Evolutionary conservation across 2,797 vertebrate genomes (phyloP).

Genomic region (Bradypodion ventrale): DNA sequence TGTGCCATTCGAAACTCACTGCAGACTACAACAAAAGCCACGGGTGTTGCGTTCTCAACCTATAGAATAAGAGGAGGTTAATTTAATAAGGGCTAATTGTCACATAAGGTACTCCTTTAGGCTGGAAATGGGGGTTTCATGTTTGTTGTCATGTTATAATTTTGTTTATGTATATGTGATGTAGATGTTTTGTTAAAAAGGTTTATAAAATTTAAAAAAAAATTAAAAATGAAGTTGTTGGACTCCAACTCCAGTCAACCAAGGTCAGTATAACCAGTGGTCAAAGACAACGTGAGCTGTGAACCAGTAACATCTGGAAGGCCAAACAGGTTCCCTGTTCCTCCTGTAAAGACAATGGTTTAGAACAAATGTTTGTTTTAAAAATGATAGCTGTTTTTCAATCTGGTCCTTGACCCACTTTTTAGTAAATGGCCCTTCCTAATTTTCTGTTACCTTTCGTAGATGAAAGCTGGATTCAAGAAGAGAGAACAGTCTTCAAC

Average conservation of each 20-base stretch:
- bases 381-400: conserved; percentile 36
- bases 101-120: too few relatives aligned
- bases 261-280: not conserved
- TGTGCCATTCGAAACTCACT: too few relatives aligned
- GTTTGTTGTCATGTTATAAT: too few relatives aligned
- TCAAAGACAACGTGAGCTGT: not conserved
- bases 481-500: conserved; percentile 69
- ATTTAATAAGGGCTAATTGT: too few relatives aligned
- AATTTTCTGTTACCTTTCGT: conserved; percentile 51
- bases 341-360: not conserved
- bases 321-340: not conserved
- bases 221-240: too few relatives aligned
- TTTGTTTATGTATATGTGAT: too few relatives aligned
- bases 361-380: not conserved
- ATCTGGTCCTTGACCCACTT: conserved; percentile 60
- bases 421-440: conserved; percentile 56
- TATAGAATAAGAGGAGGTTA: too few relatives aligned
- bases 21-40: too few relatives aligned
- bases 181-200: too few relatives aligned
- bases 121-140: too few relatives aligned
- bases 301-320: not conserved
- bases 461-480: conserved; percentile 73
- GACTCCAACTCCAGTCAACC: not conserved
- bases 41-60: too few relatives aligned
- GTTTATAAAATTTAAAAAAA: too few relatives aligned